These are phyloP conservation scores for Epinotia bilunana DNA, from an alignment of 2,888 invertebrate genomes.

Conservation along the genomic window DNA sequence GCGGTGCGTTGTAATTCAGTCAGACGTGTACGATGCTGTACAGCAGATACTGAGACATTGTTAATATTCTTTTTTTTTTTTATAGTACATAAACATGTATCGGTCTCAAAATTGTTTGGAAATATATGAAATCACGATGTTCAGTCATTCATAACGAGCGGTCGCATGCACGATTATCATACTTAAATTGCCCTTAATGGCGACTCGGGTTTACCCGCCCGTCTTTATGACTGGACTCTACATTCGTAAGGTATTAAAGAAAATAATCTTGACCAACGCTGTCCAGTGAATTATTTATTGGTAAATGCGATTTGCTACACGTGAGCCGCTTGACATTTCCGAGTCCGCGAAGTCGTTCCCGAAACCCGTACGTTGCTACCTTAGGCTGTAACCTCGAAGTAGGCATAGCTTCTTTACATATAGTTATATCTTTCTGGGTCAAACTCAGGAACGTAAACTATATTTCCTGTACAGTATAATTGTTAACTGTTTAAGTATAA, in stretches of 20 bases:
- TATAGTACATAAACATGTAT: not conserved
- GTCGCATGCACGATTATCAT: conserved; percentile 50
- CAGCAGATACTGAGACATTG: too few species aligned
- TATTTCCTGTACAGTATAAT: too few species aligned
- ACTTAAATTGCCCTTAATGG: conserved; percentile 54
- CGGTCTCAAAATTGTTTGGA: conserved; percentile 4
- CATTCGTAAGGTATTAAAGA: conserved; percentile 48
- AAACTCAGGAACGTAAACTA: too few species aligned
- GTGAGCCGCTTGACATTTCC: conserved; percentile 43
- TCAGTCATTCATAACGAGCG: conserved; percentile 41
- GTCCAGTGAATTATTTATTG: conserved; percentile 44
- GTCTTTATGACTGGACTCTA: conserved; percentile 35
- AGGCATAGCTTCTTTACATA: too few species aligned
- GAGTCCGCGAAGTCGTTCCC: conserved; percentile 31
- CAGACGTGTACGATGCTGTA: too few species aligned
- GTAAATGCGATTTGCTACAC: conserved; percentile 45
- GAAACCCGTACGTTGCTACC: conserved; percentile 3
- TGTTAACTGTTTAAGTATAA: too few species aligned
- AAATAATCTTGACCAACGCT: conserved; percentile 47
- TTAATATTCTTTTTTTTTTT: too few species aligned
- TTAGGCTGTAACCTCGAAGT: too few species aligned
- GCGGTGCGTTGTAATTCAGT: too few species aligned
- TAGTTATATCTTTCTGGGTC: too few species aligned
- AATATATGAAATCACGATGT: conserved; percentile 26
- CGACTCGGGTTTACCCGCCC: conserved; percentile 41